These are phyloP conservation scores for Sarcophaga subvicina DNA, from an alignment of 2,888 invertebrate species.

Conservation along the genomic window DNA sequence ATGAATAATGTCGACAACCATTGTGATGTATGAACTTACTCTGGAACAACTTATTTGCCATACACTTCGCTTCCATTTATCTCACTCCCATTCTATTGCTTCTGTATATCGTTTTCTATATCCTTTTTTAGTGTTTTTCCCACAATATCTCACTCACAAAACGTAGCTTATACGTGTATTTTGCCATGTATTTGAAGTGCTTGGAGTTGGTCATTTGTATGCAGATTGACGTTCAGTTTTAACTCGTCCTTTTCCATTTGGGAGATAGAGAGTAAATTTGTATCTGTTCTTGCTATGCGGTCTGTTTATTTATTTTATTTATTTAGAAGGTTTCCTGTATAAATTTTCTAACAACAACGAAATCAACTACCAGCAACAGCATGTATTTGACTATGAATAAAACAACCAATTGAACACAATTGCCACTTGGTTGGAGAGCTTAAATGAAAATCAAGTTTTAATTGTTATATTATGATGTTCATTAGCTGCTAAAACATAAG, in stretches of 20 bases:
- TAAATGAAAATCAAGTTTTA: conserved; percentile 33
- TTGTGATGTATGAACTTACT: conserved; percentile 65
- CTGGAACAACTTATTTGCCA: conserved; percentile 61
- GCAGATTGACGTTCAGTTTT: conserved; percentile 53
- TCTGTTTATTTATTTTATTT: conserved; percentile 16
- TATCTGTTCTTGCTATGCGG: conserved; percentile 8
- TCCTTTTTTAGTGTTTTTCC: background rate
- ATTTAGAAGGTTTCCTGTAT: background rate
- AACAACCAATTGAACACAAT: background rate
- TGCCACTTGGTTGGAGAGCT: background rate
- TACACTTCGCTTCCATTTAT: background rate
- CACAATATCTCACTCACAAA: background rate
- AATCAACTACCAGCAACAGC: background rate
- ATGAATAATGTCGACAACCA: conserved; percentile 61
- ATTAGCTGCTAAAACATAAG: too few relatives aligned
- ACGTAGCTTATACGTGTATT: background rate
- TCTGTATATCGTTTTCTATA: too few relatives aligned
- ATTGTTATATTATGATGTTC: background rate
- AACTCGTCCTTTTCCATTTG: background rate
- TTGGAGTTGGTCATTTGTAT: conserved; percentile 57
- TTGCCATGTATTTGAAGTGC: conserved; percentile 16
- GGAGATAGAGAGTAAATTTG: background rate
- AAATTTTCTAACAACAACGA: too few relatives aligned
- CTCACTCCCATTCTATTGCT: too few relatives aligned
- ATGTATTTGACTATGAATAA: background rate